Conservation (phyloP, 2,888 invertebrate species). For the Hypomecis atomaria region DNA sequence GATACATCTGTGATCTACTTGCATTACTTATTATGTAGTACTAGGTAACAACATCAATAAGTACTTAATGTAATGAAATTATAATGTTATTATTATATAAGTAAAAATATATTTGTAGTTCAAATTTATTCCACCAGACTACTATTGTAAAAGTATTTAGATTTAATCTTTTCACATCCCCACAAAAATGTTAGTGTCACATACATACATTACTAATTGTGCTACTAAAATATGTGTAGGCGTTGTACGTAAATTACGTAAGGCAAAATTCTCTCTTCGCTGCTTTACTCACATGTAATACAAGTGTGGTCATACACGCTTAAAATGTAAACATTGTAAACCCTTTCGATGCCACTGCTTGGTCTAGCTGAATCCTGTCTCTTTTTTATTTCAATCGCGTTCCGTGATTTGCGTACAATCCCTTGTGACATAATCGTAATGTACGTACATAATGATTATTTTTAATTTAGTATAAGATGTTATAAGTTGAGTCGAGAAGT, state of each 20-base stretch:
- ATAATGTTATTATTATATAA: constrained; percentile 3
- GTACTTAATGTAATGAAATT: constrained; percentile 26
- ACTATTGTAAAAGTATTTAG: constrained; percentile 14
- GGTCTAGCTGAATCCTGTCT: too few relatives aligned
- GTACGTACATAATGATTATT: constrained; percentile 1
- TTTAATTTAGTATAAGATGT: constrained; percentile 7
- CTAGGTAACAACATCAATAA: constrained; percentile 7
- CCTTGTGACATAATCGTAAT: neutral
- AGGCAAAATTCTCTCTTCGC: too few relatives aligned
- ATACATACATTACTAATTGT: constrained; percentile 8
- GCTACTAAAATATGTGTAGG: constrained; percentile 8
- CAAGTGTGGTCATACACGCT: too few relatives aligned
- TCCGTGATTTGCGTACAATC: too few relatives aligned
- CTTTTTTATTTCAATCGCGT: too few relatives aligned
- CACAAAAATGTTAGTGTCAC: constrained; percentile 10
- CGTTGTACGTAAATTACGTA: too few relatives aligned
- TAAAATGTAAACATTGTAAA: too few relatives aligned
- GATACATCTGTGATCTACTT: constrained; percentile 69
- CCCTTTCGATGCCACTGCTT: too few relatives aligned
- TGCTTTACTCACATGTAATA: too few relatives aligned
- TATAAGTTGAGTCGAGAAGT: constrained; percentile 5
- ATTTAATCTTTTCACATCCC: constrained; percentile 6
- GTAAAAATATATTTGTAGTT: constrained; percentile 16
- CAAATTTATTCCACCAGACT: constrained; percentile 17
- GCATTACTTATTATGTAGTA: constrained; percentile 44